Evolutionary conservation across 1,140 invertebrate species (phyloP), one percentile per base, ranked within the genome.

Genomic region (Panagrolaimus sp.): DNA sequence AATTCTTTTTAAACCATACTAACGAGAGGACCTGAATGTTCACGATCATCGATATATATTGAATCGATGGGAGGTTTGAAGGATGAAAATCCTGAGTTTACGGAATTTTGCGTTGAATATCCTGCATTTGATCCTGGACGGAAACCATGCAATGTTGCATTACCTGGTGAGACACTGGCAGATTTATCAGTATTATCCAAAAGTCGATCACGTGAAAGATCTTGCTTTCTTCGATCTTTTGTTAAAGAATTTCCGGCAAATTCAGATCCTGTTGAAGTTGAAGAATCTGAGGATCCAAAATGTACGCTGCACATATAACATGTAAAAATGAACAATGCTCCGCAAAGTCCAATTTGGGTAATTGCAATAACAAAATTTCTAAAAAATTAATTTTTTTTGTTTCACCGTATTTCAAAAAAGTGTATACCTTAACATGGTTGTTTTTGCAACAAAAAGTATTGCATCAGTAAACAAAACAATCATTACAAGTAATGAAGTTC

Each of bases 51-150:
- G 20, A 57, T 57, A 16, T 57, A 57, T 20, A 57, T 57, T 25
- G 51, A 57, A 27, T 57, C 51, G 20, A 57, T 27, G 20, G 51
- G 51, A 25, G 51, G 51, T 27, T 57, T 57, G n/a, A 57, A 57
- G 9, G 51, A 57, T 27, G 51, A 57, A 27, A 25, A 57, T 8
- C 20, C 51, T n/a, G 51, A 57, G 11, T 20, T 57, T 9, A 57
- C 51, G 9, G 51, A 57, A 27, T 57, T 57, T 57, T 57, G 51
- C 1, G 51, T 57, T 57, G 51, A 57, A 57, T 57, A 57, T n/a
- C 51, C 51, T 13, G 20, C 27, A 57, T 57, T 57, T 27, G 27
- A 20, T 25, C 9, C 27, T 3, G 51, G 20, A 11, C 51, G 51
- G 51, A 57, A 57, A 16, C 51, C 51, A 27, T 57, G 51, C 51